Percentiles rank a stretch among this genome's conserved stretches.
Evolutionary conservation across 2,888 invertebrate species (phyloP).

Genomic region (Apocheima hispidaria): DNA sequence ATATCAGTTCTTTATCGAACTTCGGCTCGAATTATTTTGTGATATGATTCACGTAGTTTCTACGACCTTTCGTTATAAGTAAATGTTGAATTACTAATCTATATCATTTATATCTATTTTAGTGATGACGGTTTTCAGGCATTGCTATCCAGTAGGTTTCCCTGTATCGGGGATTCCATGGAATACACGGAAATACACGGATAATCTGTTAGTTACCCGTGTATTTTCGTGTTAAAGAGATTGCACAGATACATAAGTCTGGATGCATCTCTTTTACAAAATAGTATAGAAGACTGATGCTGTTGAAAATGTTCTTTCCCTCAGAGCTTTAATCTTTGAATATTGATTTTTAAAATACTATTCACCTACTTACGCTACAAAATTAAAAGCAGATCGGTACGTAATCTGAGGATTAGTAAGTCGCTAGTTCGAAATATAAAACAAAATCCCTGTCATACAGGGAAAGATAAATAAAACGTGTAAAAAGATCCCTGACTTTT

Average conservation of each 20-base stretch:
- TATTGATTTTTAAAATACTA: slow-evolving; percentile 2
- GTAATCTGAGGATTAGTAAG: slow-evolving; percentile 40
- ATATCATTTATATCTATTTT: too few species aligned
- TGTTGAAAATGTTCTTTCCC: too few species aligned
- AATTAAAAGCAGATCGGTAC: not conserved
- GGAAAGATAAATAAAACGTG: slow-evolving; percentile 44
- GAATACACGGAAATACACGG: too few species aligned
- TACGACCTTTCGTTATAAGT: not conserved
- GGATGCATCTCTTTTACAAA: too few species aligned
- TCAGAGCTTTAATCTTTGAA: not conserved
- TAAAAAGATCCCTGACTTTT: slow-evolving; percentile 45
- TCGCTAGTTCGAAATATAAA: slow-evolving; percentile 42
- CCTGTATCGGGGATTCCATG: too few species aligned
- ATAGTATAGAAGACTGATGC: too few species aligned
- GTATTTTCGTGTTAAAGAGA: too few species aligned
- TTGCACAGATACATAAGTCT: too few species aligned
- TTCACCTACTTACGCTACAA: slow-evolving; percentile 1
- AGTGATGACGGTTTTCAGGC: too few species aligned
- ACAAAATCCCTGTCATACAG: slow-evolving; percentile 41
- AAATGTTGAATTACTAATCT: too few species aligned
- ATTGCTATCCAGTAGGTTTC: too few species aligned
- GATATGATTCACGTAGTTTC: not conserved
- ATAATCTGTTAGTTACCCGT: too few species aligned
- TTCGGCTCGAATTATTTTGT: not conserved
- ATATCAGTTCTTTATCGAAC: slow-evolving; percentile 15